Evolutionary conservation across 2,113 vertebrate genomes (phyloP), one percentile per base, ranked within the genome.

Genomic region (Anser brachyrhynchus): DNA sequence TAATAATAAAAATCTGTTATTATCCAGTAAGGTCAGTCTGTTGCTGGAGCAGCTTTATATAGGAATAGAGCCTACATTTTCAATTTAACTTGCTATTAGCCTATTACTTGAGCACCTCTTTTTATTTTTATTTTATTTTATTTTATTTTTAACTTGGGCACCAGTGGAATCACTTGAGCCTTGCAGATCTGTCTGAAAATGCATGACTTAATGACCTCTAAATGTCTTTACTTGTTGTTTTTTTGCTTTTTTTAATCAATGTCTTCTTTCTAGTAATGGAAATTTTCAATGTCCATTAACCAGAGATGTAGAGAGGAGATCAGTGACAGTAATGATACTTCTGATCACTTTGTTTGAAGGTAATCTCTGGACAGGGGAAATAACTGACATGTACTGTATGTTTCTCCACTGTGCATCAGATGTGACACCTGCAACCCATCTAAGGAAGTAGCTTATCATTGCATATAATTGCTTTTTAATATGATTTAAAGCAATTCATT

Each of bases 401-500:
- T 82, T 88, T 58, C 54, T 73, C 29, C 67, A 5, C 67, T 51
- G 31, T 49, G 20, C 41, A 66, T 94, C 82, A 92, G 64, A 25
- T 76, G 37, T 66, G 65, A 83, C 58, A 96, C 84, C 78, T 95
- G 87, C 72, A 95, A 80, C 35, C 69, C 77, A 51, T 57, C 67
- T 89, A 70, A 88, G 91, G 67, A 89, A 84, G 44, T 31, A 83
- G 64, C 91, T 95, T 93, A 65, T 89, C 86, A 91, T 57, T 72
- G 59, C 10, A 10, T 49, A 7, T 67, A 92, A 94, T 84, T 96
- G 69, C 44, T 79, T 87, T 76, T 84, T 89, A 59, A 79, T 5
- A 33, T 93, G n/a, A 92, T 89, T 94, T 80, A 95, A 97, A 93
- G 15, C 11, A 51, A 78, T 92, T 79, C 26, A 62, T 94, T 87